Conservation (phyloP, 1,140 invertebrate genomes). For the Trachymyrmex septentrionalis region DNA sequence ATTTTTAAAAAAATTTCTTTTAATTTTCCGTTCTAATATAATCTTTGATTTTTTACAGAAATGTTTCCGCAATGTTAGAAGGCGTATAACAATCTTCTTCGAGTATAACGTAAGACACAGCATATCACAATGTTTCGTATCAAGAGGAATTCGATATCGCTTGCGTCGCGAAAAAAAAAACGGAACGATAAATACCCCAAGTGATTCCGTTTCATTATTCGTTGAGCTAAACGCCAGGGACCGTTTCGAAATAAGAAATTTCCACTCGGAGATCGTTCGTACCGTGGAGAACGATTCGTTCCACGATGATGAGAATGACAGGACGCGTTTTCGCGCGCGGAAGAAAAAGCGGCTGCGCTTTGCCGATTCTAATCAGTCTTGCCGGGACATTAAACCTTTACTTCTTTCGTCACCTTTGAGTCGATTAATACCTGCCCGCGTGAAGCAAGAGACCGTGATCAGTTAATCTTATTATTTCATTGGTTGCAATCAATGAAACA, state of each 20-base stretch:
- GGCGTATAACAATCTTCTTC: background rate
- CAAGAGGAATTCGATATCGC: slow-evolving; percentile 21
- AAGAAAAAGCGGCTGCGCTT: slow-evolving; percentile 24
- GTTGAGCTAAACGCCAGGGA: slow-evolving; percentile 1
- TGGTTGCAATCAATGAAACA: background rate
- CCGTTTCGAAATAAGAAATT: slow-evolving; percentile 34
- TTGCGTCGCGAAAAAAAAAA: background rate
- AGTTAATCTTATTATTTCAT: background rate
- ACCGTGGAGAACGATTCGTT: slow-evolving; percentile 50
- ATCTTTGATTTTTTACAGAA: slow-evolving; percentile 14
- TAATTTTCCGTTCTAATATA: background rate
- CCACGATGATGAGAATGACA: slow-evolving; percentile 46
- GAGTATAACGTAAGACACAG: slow-evolving; percentile 43
- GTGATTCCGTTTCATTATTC: slow-evolving; percentile 5
- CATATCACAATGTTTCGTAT: slow-evolving; percentile 64
- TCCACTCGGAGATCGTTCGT: slow-evolving; percentile 52
- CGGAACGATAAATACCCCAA: background rate
- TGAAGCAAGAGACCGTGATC: slow-evolving; percentile 5
- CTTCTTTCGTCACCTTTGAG: slow-evolving; percentile 23
- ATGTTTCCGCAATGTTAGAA: background rate
- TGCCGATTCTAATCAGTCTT: slow-evolving; percentile 18
- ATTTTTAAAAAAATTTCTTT: background rate
- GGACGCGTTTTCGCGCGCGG: slow-evolving; percentile 13
- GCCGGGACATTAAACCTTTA: slow-evolving; percentile 23
- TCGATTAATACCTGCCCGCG: background rate